Base-by-base conservation (phyloP, 2,113 vertebrate genomes). In the Pituophis catenifer region DNA sequence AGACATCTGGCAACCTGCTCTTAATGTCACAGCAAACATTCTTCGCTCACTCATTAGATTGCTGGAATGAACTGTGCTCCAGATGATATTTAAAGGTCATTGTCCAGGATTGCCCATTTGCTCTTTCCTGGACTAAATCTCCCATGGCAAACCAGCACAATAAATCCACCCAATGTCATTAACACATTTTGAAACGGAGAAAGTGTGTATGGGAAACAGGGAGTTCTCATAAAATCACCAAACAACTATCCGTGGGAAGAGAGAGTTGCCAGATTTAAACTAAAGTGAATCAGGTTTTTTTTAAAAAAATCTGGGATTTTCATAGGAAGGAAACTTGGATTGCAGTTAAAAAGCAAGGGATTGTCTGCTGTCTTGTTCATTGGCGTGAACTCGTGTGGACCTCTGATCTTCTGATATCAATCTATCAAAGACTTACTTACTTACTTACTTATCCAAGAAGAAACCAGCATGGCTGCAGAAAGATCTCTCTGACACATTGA, bases 11-110 rank as follows among this genome's bases (percentile, higher is more conserved):
- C 44, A 59, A 38, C 21, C n/a, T 55, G 38, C 11, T 90, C 57
- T 86, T 86, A 93, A 93, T 93, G 75, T 86, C 70, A 90, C 23
- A 0, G 48, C 89, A 62, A 86, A 50, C 54, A 85, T 85, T 13
- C 29, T 54, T 62, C 62, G 70, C 54, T 86, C 21, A 7, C 26
- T 59, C 13, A 8, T 26, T 89, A 58, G 29, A n/a, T 58, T 38
- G 52, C 33, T 85, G 24, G 54, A 92, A 85, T 50, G 50, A 58
- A 85, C 62, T 93, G 44, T 53, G 54, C 70, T 93, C 70, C 70
- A 59, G 26, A 62, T 90, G 75, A 86, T 93, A 93, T 93, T 93
- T 93, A 93, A 93, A 90, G 88, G 89, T 93, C 55, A 62, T 38
- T 8, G 1, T 11, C 3, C 5, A 85, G 75, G 48, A 65, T 5